Evolutionary conservation across 2,113 vertebrate species (phyloP).

Genomic region (Harpagus bidentatus): DNA sequence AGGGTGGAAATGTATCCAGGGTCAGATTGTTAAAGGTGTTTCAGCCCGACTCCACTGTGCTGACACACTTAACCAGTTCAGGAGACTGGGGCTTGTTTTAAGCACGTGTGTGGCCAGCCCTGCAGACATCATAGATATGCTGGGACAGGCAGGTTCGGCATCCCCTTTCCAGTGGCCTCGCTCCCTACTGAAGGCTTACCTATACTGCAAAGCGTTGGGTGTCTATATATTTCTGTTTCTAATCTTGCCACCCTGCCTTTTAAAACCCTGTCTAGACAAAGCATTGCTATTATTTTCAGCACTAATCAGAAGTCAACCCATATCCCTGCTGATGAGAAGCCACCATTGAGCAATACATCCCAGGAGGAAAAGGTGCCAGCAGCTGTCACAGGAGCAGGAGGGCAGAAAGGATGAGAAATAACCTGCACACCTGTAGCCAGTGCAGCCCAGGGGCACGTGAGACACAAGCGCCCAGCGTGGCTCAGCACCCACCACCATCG

Average conservation of each 20-base stretch:
- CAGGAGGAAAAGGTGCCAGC: not conserved
- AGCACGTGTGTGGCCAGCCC: rapidly evolving
- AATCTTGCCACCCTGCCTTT: not conserved
- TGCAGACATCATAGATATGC: rapidly evolving
- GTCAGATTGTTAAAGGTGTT: not conserved
- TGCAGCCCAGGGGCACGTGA: rapidly evolving
- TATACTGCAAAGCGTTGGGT: not conserved
- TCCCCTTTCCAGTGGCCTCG: not conserved
- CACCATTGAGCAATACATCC: not conserved
- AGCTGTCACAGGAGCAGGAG: not conserved
- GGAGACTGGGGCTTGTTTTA: not conserved
- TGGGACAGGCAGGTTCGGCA: not conserved
- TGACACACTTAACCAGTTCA: not conserved
- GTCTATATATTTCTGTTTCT: not conserved
- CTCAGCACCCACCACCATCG: not conserved
- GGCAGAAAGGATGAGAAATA: not conserved
- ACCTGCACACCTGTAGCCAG: not conserved
- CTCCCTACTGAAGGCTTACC: not conserved
- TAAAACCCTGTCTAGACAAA: not conserved
- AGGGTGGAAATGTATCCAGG: not conserved
- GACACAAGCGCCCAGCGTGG: not conserved
- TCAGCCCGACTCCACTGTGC: not conserved
- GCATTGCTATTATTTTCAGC: not conserved
- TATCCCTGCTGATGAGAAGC: not conserved
- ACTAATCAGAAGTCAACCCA: not conserved